These are phyloP conservation scores for Sus scrofa DNA, from an alignment of 2,113 vertebrate genomes.

Conservation along the genomic window T2T-Sscrofa CM000820.6:118812501-118813000, in stretches of 20 bases:
- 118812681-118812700: too few species aligned
- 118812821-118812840: constrained; percentile 65
- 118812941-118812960: neutral
- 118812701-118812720: neutral
- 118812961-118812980: neutral
- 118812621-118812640: neutral
- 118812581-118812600: neutral
- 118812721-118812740: neutral
- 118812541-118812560: neutral
- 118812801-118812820: constrained; percentile 52
- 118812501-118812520: neutral
- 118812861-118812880: constrained; percentile 35
- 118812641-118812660: neutral
- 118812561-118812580: neutral
- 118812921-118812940: neutral
- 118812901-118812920: constrained; percentile 48
- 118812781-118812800: constrained; percentile 63
- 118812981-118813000: neutral
- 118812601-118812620: neutral
- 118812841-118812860: constrained; percentile 68
- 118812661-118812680: too few species aligned
- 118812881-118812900: constrained; percentile 61
- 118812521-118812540: neutral
- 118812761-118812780: neutral
- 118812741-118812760: neutral